phyloP scores from a whole-genome alignment of 2,113 vertebrate species.

The Progne subis region DNA sequence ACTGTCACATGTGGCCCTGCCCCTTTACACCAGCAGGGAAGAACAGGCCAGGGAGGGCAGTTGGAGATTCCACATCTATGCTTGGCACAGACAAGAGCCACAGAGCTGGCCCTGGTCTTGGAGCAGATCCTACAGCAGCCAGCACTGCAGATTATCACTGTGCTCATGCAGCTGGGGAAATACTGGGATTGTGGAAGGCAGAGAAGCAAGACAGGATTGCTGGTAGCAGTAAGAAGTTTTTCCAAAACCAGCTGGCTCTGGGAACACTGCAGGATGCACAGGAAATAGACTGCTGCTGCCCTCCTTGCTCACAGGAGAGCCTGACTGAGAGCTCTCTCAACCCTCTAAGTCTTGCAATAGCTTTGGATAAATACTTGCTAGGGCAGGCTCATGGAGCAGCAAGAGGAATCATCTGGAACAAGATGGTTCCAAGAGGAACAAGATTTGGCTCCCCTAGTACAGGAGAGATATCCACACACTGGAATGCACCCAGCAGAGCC shows the following conservation, averaged over 20 bases:
- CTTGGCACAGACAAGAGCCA: fast-evolving
- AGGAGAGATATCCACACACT: neutral
- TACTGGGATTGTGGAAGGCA: neutral
- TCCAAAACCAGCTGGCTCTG: neutral
- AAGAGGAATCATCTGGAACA: neutral
- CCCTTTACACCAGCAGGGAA: neutral
- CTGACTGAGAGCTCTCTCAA: neutral
- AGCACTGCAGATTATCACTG: neutral
- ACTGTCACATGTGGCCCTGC: neutral
- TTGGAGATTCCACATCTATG: neutral
- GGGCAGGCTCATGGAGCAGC: neutral
- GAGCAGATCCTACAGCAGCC: neutral
- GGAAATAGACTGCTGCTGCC: neutral
- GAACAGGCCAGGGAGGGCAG: neutral
- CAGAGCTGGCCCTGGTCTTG: neutral
- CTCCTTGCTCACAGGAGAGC: neutral
- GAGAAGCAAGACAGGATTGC: neutral
- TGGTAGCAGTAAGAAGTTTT: neutral
- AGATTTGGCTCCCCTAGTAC: neutral
- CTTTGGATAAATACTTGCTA: neutral
- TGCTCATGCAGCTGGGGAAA: neutral
- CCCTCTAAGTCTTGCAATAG: neutral
- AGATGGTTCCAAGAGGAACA: neutral
- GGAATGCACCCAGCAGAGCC: neutral
- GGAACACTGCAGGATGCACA: neutral